Evolutionary conservation across 2,797 vertebrate species (phyloP).

Genomic region (Pteropus rufus): DNA sequence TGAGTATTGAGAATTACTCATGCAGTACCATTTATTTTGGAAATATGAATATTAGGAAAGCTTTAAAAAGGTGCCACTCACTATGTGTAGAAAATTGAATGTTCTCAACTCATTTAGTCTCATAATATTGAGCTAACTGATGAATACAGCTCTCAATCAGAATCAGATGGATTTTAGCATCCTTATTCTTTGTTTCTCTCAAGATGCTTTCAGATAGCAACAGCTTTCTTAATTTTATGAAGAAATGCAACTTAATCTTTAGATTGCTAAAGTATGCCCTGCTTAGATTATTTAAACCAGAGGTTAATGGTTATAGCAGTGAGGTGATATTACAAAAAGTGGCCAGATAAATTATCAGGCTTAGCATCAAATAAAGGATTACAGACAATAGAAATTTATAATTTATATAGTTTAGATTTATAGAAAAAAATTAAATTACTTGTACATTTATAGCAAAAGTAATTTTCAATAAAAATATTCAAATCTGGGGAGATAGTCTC

Average conservation of each 20-base stretch:
- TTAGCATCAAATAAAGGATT: neutral
- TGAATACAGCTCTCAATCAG: neutral
- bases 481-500: neutral
- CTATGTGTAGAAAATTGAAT: neutral
- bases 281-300: neutral
- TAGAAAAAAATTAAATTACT: neutral
- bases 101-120: neutral
- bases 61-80: neutral
- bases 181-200: conserved; percentile 89
- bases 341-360: neutral
- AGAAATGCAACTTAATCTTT: conserved; percentile 10
- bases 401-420: neutral
- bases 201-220: conserved; percentile 95
- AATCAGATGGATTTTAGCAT: conserved; percentile 75
- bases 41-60: neutral
- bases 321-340: neutral
- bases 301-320: neutral
- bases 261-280: neutral
- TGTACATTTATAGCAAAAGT: neutral
- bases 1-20: neutral
- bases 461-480: neutral
- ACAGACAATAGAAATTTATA: neutral
- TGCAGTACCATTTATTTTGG: neutral
- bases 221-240: conserved; percentile 93
- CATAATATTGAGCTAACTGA: neutral